phyloP scores from a whole-genome alignment of 92 coral and sea anemone species.

The Epizoanthus illoricatus region DNA sequence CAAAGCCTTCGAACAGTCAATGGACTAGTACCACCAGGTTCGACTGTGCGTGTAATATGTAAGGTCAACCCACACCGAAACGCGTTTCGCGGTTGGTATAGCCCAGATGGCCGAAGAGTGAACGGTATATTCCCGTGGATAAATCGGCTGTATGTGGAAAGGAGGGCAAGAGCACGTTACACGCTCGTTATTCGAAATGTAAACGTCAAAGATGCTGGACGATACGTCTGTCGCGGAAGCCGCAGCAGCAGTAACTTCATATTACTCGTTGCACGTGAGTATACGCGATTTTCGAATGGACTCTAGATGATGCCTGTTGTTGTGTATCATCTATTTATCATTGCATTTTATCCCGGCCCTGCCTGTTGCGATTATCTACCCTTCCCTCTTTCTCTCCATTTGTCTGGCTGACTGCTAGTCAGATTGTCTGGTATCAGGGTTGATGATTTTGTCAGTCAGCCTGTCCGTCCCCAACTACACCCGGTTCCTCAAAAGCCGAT shows the following conservation, averaged over 20 bases:
- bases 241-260: conserved; percentile 7
- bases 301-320: too few relatives aligned
- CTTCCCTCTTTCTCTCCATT: too few relatives aligned
- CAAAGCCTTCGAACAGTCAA: background rate
- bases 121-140: conserved; percentile 2
- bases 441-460: too few relatives aligned
- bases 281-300: background rate
- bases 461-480: too few relatives aligned
- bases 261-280: conserved; percentile 20
- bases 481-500: too few relatives aligned
- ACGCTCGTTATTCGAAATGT: conserved; percentile 23
- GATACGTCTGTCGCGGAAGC: conserved; percentile 4
- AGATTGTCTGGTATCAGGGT: too few relatives aligned
- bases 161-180: background rate
- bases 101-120: conserved; percentile 3
- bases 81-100: conserved; percentile 18
- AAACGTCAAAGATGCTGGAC: background rate
- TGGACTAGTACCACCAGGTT: conserved; percentile 15
- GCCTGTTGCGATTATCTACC: too few relatives aligned
- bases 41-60: conserved; percentile 9
- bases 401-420: too few relatives aligned
- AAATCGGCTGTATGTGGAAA: conserved; percentile 6
- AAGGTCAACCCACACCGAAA: conserved; percentile 8
- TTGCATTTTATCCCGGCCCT: too few relatives aligned
- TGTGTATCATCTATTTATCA: too few relatives aligned